Evolutionary conservation across 2,113 vertebrate species (phyloP), one percentile per base, ranked within the genome.

Genomic region (Macquaria australasica): DNA sequence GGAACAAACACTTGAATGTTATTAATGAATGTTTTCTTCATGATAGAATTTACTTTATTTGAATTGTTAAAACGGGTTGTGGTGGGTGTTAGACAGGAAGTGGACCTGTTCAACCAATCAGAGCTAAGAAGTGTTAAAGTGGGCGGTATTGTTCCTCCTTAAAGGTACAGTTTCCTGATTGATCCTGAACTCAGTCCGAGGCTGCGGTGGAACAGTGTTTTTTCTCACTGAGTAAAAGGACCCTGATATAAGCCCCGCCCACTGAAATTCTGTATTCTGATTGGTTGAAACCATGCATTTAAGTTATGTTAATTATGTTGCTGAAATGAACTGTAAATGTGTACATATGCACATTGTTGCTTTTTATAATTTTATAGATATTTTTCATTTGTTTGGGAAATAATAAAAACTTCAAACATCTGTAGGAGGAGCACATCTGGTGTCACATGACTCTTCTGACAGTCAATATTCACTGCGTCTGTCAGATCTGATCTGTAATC

Each of bases 361-460:
- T 23, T 73, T 79, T 84, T 69, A 12, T 79, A 73, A 75, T n/a
- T 73, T 70, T 73, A 20, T 63, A 77, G 0, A 60, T 56, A 58
- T 80, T 83, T 85, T 78, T 59, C 45, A 81, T 68, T 43, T 67
- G 56, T 73, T 87, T 72, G 28, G 0, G 6, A 85, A 74, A 81
- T 55, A 79, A 79, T 81, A 21, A 62, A 83, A 31, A 2, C 8
- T 58, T 43, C 11, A 12, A 34, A 34, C 34, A 34, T 34, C 34
- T 34, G 34, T 34, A 34, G 34, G 34, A 34, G 39, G 39, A 39
- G 39, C 55, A 23, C 41, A 53, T 76, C 34, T 23, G 28, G 28
- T 31, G 39, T 41, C 39, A 41, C 39, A 41, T 41, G 39, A 41
- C 39, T 41, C 6, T 41, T 41, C 39, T 31, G 28, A 31, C 2